phyloP scores from a whole-genome alignment of 2,797 vertebrate species.

The Phrynocephalus guinanensis region DNA sequence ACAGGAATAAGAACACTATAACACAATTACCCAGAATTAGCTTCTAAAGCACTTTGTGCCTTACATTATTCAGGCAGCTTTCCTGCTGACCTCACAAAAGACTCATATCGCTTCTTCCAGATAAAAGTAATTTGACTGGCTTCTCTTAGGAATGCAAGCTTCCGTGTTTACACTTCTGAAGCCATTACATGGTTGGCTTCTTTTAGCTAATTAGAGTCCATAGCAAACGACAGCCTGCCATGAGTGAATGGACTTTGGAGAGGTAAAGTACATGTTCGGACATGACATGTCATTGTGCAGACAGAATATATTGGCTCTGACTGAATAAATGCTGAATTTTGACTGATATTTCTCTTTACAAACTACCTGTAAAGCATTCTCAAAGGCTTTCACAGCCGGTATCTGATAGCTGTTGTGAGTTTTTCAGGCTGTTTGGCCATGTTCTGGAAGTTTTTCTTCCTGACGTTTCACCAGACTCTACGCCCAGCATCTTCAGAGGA shows the following conservation, averaged over 20 bases:
- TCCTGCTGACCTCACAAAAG: neutral
- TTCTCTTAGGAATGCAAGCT: neutral
- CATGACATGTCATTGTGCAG: neutral
- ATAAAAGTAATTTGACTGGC: neutral
- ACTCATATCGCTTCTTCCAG: neutral
- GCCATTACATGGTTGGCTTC: neutral
- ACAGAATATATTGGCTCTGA: neutral
- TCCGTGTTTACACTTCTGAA: neutral
- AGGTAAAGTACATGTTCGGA: neutral
- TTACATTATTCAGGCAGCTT: neutral
- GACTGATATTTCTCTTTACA: neutral
- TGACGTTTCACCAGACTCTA: no score
- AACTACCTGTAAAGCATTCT: neutral
- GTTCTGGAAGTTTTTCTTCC: no score
- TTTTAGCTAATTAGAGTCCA: slow-evolving; percentile 6
- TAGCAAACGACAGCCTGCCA: neutral
- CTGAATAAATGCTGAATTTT: neutral
- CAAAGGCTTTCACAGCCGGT: no score
- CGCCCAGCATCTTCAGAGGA: no score
- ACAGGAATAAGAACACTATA: neutral
- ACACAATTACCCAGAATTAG: neutral
- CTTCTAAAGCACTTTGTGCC: neutral
- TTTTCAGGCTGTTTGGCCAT: no score
- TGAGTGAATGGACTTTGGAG: neutral
- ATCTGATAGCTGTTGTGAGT: no score